These are phyloP conservation scores for Lycaena phlaeas DNA, from an alignment of 2,888 invertebrate genomes.

Conservation along the genomic window DNA sequence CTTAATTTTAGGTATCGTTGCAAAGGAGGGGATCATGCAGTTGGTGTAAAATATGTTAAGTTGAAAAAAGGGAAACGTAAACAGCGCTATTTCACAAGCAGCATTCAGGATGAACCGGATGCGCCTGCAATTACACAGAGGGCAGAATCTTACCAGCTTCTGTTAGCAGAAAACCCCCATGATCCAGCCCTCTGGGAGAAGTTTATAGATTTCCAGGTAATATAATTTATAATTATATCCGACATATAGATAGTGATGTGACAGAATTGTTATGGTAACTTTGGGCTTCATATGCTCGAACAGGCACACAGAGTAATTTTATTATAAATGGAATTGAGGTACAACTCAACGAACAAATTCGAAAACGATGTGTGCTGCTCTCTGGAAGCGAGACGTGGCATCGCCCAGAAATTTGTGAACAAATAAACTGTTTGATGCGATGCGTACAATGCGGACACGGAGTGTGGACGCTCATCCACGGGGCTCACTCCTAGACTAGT, in stretches of 20 bases:
- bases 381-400: neutral
- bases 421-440: too few species aligned
- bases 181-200: conserved; percentile 41
- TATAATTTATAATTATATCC: neutral
- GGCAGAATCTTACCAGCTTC: conserved; percentile 29
- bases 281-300: neutral
- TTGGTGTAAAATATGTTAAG: conserved; percentile 13
- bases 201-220: conserved; percentile 42
- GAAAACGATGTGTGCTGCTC: neutral
- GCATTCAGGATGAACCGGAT: conserved; percentile 17
- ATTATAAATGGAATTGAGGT: neutral
- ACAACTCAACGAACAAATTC: neutral
- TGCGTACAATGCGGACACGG: too few species aligned
- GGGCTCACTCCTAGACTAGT: too few species aligned
- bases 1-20: conserved; percentile 15
- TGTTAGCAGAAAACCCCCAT: conserved; percentile 31
- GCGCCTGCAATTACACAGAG: conserved; percentile 27
- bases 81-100: conserved; percentile 20
- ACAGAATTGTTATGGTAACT: neutral
- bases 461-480: too few species aligned
- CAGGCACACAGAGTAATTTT: neutral
- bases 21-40: conserved; percentile 12
- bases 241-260: neutral
- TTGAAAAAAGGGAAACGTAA: conserved; percentile 2
- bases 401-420: too few species aligned